Conservation (phyloP, 2,113 vertebrate genomes). For the Gallinago jamesoni region DNA sequence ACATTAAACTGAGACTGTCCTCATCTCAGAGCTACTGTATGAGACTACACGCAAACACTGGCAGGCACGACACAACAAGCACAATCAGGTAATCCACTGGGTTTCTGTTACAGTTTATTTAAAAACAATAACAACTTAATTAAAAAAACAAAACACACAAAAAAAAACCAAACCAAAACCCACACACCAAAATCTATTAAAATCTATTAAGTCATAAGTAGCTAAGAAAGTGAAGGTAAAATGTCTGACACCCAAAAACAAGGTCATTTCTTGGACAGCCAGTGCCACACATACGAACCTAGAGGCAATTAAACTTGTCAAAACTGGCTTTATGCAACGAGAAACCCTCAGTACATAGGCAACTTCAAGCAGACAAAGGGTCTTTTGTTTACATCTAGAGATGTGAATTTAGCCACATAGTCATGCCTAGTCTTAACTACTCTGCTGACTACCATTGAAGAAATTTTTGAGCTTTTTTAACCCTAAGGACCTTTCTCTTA, state of each 20-base stretch:
- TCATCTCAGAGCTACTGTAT: neutral
- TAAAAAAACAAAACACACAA: neutral
- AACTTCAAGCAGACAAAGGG: neutral
- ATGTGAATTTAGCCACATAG: neutral
- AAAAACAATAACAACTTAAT: neutral
- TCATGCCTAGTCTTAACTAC: neutral
- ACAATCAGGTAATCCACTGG: neutral
- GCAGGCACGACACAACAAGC: neutral
- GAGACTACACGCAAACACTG: neutral
- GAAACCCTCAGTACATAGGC: neutral
- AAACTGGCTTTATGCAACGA: neutral
- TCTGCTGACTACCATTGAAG: neutral
- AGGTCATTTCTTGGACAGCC: neutral
- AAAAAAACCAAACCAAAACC: no score
- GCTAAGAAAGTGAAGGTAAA: neutral
- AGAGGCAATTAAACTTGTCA: neutral
- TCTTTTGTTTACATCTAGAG: neutral
- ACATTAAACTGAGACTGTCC: neutral
- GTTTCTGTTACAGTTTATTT: neutral
- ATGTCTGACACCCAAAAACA: neutral
- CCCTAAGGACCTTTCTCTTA: neutral
- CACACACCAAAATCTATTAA: no score
- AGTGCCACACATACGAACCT: neutral
- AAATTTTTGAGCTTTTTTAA: rapidly evolving
- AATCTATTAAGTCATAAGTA: neutral